phyloP scores from a whole-genome alignment of 2,888 invertebrate genomes.

The Pyrocoelia pectoralis region DNA sequence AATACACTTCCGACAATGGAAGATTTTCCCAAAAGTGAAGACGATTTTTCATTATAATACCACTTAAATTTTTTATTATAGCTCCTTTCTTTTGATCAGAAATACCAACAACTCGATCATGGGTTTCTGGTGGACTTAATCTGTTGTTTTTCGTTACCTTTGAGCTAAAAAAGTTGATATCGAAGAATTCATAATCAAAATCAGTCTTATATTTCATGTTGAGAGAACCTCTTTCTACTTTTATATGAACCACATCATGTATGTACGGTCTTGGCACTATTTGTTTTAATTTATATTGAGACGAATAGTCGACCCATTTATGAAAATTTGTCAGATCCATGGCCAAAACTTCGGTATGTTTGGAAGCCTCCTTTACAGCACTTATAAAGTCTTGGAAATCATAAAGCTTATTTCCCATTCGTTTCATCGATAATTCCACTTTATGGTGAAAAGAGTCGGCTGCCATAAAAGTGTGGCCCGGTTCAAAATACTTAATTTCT shows the following conservation, averaged over 20 bases:
- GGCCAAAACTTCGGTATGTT: neutral
- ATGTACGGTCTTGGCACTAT: constrained; percentile 8
- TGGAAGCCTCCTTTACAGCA: neutral
- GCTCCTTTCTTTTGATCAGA: neutral
- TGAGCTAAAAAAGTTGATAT: neutral
- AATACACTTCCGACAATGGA: neutral
- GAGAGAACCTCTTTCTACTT: neutral
- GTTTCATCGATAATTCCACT: constrained; percentile 8
- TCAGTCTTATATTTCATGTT: constrained; percentile 10
- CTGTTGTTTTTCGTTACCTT: neutral
- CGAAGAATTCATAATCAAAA: constrained; percentile 2
- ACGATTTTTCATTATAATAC: neutral
- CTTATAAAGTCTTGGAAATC: constrained; percentile 3
- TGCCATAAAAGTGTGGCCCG: constrained; percentile 11
- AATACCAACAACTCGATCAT: neutral
- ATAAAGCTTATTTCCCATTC: constrained; percentile 9
- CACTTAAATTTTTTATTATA: neutral
- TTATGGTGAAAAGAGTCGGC: constrained; percentile 10
- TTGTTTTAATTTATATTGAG: constrained; percentile 9
- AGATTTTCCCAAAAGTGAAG: constrained; percentile 1
- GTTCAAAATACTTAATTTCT: neutral
- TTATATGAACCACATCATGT: constrained; percentile 11
- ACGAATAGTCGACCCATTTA: neutral
- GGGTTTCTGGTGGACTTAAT: neutral
- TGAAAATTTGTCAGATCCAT: neutral